phyloP scores from a whole-genome alignment of 2,797 vertebrate genomes.

The Sus cebifrons region DNA sequence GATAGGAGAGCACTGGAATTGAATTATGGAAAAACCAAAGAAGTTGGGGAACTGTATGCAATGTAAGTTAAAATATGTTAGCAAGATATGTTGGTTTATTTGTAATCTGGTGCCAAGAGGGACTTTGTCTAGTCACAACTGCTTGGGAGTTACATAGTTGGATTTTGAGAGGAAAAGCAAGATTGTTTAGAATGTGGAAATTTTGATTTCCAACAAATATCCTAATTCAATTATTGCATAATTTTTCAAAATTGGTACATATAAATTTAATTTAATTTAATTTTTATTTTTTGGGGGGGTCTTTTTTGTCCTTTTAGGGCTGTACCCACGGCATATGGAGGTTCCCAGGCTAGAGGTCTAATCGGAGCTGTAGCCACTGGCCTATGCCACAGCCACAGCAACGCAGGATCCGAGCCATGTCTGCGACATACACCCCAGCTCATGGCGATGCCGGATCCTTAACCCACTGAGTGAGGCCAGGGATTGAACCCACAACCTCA shows the following conservation, averaged over 20 bases:
- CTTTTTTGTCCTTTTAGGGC: too few species aligned
- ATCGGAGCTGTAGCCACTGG: too few species aligned
- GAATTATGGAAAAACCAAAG: not conserved
- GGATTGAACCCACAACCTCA: too few species aligned
- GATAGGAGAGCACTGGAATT: not conserved
- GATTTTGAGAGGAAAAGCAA: not conserved
- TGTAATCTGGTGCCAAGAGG: not conserved
- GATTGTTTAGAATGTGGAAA: not conserved
- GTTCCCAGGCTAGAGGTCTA: too few species aligned
- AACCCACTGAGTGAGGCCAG: too few species aligned
- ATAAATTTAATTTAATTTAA: not conserved
- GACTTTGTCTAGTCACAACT: not conserved
- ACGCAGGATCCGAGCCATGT: too few species aligned
- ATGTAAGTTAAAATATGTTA: not conserved
- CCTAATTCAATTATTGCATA: not conserved
- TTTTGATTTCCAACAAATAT: not conserved
- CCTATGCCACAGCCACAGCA: too few species aligned
- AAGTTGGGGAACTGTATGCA: not conserved
- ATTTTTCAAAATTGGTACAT: not conserved
- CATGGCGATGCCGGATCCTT: too few species aligned
- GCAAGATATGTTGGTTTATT: not conserved
- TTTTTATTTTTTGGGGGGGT: too few species aligned
- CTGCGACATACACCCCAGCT: too few species aligned
- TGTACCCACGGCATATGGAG: too few species aligned
- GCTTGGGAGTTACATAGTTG: not conserved